These are phyloP conservation scores for Lasiommata megera DNA, from an alignment of 2,888 invertebrate species.

Conservation along the genomic window DNA sequence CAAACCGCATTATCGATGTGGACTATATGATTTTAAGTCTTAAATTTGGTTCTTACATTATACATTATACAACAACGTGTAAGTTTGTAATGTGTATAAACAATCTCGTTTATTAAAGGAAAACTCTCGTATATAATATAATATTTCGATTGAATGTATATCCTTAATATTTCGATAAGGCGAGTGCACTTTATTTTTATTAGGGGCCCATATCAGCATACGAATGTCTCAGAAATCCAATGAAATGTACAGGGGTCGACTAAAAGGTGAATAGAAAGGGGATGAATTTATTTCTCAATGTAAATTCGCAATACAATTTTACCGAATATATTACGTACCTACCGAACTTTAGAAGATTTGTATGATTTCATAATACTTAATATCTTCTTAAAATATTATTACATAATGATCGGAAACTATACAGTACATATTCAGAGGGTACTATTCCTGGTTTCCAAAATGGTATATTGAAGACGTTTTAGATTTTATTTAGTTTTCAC, in stretches of 20 bases:
- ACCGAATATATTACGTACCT: background rate
- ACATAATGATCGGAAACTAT: too few species aligned
- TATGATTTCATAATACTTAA: background rate
- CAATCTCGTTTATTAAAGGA: too few species aligned
- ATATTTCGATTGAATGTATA: background rate
- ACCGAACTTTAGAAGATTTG: background rate
- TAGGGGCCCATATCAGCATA: slow-evolving; percentile 25
- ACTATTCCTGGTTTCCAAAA: too few species aligned
- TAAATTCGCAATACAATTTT: background rate
- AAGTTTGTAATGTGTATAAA: too few species aligned
- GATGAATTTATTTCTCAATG: background rate
- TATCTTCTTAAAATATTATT: too few species aligned
- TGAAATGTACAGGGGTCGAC: slow-evolving; percentile 27
- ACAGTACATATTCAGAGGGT: too few species aligned
- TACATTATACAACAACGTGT: too few species aligned
- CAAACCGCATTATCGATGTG: too few species aligned
- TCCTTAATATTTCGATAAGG: slow-evolving; percentile 13
- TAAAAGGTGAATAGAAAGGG: slow-evolving; percentile 5
- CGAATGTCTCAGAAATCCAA: slow-evolving; percentile 27
- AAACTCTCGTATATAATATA: background rate
- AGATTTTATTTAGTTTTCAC: too few species aligned
- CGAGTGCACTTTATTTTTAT: slow-evolving; percentile 27
- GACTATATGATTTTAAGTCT: too few species aligned
- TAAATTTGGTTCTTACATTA: too few species aligned
- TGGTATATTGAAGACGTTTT: too few species aligned